These are phyloP conservation scores for Eptesicus fuscus DNA, from an alignment of 2,113 vertebrate species.

Conservation along the genomic window DNA sequence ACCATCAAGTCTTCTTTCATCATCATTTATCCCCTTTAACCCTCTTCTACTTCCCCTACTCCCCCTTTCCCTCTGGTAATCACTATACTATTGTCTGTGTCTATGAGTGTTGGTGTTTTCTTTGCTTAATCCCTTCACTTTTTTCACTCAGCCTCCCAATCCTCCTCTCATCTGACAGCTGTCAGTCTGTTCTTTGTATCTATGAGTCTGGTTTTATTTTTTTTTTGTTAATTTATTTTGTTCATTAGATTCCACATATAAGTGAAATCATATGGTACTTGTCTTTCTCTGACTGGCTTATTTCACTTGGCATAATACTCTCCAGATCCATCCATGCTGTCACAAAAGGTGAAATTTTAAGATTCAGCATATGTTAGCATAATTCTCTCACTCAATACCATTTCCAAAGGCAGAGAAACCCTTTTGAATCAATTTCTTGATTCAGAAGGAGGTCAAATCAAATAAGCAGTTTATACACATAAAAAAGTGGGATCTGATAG, in stretches of 20 bases:
- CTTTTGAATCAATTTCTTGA: constrained; percentile 65
- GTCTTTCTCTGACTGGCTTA: not conserved
- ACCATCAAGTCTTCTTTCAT: not conserved
- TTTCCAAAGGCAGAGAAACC: constrained; percentile 51
- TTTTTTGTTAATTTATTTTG: not conserved
- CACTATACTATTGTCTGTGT: not conserved
- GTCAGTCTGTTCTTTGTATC: not conserved
- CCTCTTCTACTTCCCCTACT: not conserved
- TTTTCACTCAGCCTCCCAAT: not conserved
- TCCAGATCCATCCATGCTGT: not conserved
- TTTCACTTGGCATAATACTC: not conserved
- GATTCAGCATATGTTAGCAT: constrained; percentile 65
- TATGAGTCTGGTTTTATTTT: not conserved
- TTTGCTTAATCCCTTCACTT: not conserved
- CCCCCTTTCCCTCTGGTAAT: not conserved
- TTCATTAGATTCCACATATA: not conserved
- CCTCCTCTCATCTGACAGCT: not conserved
- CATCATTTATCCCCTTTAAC: not conserved
- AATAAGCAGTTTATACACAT: constrained; percentile 61
- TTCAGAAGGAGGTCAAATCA: constrained; percentile 54
- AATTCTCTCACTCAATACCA: constrained; percentile 63
- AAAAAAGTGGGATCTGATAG: constrained; percentile 10
- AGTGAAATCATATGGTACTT: not conserved
- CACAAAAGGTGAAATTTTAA: constrained; percentile 39
- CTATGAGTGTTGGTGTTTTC: not conserved